phyloP scores from a whole-genome alignment of 2,888 invertebrate species.

The Calliphora vomitoria region DNA sequence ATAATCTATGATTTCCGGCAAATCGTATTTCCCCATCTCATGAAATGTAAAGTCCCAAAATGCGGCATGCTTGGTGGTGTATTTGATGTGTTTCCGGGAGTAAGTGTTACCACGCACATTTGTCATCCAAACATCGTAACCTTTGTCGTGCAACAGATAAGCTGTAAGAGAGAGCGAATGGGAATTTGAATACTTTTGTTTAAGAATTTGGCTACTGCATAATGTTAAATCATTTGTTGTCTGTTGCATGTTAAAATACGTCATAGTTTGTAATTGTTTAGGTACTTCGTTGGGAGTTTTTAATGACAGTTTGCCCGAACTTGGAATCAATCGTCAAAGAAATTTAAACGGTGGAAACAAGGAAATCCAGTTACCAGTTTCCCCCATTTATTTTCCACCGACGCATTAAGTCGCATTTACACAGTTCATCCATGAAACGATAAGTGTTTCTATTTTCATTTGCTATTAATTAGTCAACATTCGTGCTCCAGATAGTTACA shows the following conservation, averaged over 20 bases:
- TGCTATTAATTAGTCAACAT: too few species aligned
- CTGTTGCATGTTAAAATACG: neutral
- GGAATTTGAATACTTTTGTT: neutral
- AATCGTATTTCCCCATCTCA: conserved; percentile 90
- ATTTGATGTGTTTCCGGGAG: conserved; percentile 85
- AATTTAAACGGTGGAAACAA: too few species aligned
- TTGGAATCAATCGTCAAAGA: too few species aligned
- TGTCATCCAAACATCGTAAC: conserved; percentile 93
- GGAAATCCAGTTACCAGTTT: neutral
- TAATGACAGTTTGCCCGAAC: neutral
- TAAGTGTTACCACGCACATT: conserved; percentile 91
- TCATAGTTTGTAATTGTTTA: neutral
- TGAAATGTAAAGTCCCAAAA: conserved; percentile 90
- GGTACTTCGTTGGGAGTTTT: neutral
- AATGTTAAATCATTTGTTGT: neutral
- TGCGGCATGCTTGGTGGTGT: conserved; percentile 84
- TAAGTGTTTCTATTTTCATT: too few species aligned
- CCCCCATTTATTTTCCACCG: too few species aligned
- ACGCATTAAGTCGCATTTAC: too few species aligned
- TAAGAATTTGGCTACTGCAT: neutral
- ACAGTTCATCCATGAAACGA: too few species aligned
- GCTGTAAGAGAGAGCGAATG: conserved; percentile 73
- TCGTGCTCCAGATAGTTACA: too few species aligned
- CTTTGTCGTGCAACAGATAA: conserved; percentile 87
- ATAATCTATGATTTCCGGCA: conserved; percentile 93